These are phyloP conservation scores for Agonum fuliginosum DNA, from an alignment of 2,888 invertebrate genomes.

Conservation along the genomic window DNA sequence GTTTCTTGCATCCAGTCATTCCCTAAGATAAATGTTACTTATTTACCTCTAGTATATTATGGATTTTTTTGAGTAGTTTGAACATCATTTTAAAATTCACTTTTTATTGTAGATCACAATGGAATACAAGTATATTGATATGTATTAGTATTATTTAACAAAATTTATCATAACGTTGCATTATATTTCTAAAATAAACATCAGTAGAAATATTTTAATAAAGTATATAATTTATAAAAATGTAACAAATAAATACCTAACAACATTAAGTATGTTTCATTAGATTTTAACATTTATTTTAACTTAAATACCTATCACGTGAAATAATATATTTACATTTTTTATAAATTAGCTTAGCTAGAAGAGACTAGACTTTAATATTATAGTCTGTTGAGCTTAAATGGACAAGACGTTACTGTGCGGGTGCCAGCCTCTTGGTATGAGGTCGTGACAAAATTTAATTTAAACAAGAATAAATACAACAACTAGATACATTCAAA, in stretches of 20 bases:
- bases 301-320: constrained; percentile 18
- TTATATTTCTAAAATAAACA: constrained; percentile 3
- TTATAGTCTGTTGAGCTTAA: constrained; percentile 57
- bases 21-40: too few species aligned
- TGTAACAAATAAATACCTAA: constrained; percentile 25
- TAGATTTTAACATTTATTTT: constrained; percentile 4
- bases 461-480: constrained; percentile 21
- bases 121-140: constrained; percentile 28
- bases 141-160: constrained; percentile 19
- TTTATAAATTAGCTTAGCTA: constrained; percentile 35
- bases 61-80: too few species aligned
- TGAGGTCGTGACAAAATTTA: constrained; percentile 48
- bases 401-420: constrained; percentile 73
- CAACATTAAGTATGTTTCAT: constrained; percentile 4
- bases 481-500: constrained; percentile 13
- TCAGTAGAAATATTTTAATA: background rate
- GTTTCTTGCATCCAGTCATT: too few species aligned
- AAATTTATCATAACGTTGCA: background rate
- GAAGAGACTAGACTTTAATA: constrained; percentile 42
- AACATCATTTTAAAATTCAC: too few species aligned
- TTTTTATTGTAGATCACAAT: constrained; percentile 25
- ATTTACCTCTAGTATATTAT: too few species aligned
- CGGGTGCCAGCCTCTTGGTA: constrained; percentile 69
- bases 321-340: constrained; percentile 28
- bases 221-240: constrained; percentile 20